Evolutionary conservation across 2,113 vertebrate genomes (phyloP), one percentile per base, ranked within the genome.

Genomic region (Bambusicola thoracicus): DNA sequence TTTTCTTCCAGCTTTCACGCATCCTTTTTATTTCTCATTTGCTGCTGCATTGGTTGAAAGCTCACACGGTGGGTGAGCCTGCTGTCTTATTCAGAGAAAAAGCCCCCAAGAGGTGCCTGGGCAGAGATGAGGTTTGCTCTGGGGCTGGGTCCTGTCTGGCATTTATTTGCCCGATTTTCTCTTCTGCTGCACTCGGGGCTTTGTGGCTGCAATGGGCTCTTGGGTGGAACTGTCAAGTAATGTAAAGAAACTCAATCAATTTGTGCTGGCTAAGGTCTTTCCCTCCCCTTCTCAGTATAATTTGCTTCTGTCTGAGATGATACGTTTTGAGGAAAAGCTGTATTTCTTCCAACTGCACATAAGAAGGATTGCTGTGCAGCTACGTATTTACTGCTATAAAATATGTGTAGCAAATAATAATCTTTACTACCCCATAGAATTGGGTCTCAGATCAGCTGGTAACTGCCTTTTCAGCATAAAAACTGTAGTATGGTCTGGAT

Each of bases 161-260:
- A 76, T 81, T 92, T 94, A 70, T 85, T 94, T 88, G 92, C 88
- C 69, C 7, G 1, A 20, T 49, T 53, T 13, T 80, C 59, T 78
- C 36, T 49, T 85, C 73, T 72, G 30, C 62, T 93, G 85, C 51
- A 92, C 58, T 69, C 25, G 43, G 51, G 76, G 69, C 48, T 88
- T 83, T 81, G 56, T 25, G 77, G 61, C 84, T 80, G 16, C 48
- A 70, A 38, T 11, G 61, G 61, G 61, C 72, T 94, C 76, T 93
- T 67, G 85, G 93, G 85, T 73, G 87, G 83, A 92, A 41, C 48
- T 69, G 20, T 51, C 58, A 34, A 34, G 46, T 94, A 36, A 49
- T 65, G 22, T 56, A 84, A 94, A 92, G 65, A 25, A 79, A 7
- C 32, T 4, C 30, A 76, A 59, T 21, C 63, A 72, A 58, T 83